These are phyloP conservation scores for Microcebus tavaratra DNA, from an alignment of 2,113 vertebrate species.

Conservation along the genomic window DNA sequence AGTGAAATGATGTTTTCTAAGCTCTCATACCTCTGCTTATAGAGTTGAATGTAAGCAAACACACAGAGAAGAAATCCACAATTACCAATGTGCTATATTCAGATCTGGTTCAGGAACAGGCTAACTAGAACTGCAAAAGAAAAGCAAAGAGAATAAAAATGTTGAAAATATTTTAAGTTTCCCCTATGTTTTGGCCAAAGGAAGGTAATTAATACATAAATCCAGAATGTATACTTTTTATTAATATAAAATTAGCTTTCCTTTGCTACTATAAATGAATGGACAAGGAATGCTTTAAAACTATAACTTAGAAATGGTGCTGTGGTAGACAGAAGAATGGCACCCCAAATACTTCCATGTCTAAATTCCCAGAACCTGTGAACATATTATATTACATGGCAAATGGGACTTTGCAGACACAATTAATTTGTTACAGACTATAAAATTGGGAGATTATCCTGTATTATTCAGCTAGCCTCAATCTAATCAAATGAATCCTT, in stretches of 20 bases:
- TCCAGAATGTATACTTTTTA: background rate
- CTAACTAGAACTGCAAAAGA: background rate
- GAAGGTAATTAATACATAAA: background rate
- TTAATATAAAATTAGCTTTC: background rate
- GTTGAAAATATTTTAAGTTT: background rate
- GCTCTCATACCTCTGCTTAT: background rate
- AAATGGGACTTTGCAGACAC: background rate
- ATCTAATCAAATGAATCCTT: background rate
- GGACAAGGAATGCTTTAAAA: background rate
- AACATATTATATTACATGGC: background rate
- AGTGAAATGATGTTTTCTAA: constrained; percentile 5
- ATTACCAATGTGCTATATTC: background rate
- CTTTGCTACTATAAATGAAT: background rate
- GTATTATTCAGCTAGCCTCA: background rate
- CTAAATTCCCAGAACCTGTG: background rate
- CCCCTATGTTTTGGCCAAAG: background rate
- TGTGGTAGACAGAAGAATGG: background rate
- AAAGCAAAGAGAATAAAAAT: background rate
- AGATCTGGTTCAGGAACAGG: background rate
- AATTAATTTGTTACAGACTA: background rate
- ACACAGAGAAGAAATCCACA: background rate
- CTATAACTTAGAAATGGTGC: background rate
- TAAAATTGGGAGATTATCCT: background rate
- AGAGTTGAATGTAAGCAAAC: background rate
- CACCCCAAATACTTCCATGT: background rate